These are phyloP conservation scores for Acanthisitta chloris DNA, from an alignment of 2,113 vertebrate species.

Conservation along the genomic window DNA sequence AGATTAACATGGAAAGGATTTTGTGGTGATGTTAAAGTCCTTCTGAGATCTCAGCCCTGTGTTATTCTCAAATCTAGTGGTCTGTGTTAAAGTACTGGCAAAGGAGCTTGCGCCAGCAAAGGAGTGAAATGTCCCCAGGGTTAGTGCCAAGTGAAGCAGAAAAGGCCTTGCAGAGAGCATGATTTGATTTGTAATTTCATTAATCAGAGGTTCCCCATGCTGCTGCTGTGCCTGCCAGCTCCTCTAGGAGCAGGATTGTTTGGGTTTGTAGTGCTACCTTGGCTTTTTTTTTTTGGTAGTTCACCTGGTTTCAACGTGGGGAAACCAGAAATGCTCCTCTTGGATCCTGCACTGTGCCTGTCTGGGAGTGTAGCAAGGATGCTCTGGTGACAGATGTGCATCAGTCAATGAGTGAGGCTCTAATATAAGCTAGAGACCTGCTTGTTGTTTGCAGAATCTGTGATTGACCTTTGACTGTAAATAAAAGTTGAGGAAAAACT, in stretches of 20 bases:
- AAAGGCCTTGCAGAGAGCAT: conserved; percentile 38
- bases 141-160: conserved; percentile 22
- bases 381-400: neutral
- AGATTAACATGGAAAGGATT: neutral
- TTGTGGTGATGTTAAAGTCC: neutral
- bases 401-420: neutral
- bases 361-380: neutral
- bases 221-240: neutral
- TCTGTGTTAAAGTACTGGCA: neutral
- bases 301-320: neutral
- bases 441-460: neutral
- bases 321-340: neutral
- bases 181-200: conserved; percentile 60
- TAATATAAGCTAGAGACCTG: neutral
- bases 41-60: neutral
- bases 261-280: neutral
- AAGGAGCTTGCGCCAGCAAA: neutral
- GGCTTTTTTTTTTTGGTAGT: neutral
- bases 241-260: neutral
- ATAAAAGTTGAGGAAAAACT: neutral
- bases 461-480: neutral
- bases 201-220: conserved; percentile 25
- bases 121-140: conserved; percentile 8
- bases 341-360: neutral
- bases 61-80: neutral